Conservation (phyloP, 2,888 invertebrate species). For the Macroteleia sp. region DNA sequence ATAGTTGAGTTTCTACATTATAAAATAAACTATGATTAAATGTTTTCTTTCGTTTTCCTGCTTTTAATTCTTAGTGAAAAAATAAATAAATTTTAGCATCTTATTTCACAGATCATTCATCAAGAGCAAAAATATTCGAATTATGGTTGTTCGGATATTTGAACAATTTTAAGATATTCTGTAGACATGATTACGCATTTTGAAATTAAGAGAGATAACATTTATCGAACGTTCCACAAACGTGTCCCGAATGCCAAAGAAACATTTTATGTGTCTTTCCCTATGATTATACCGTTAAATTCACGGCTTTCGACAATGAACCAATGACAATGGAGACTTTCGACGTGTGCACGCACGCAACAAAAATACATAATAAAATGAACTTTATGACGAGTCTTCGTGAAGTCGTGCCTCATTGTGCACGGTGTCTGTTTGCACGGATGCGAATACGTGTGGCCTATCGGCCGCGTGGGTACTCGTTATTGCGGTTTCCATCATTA, state of each 20-base stretch:
- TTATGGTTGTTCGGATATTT: too few species aligned
- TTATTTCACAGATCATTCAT: too few species aligned
- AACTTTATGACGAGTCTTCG: conserved; percentile 51
- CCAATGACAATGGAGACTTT: conserved; percentile 51
- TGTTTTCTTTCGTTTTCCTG: too few species aligned
- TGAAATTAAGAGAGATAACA: too few species aligned
- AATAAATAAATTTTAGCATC: too few species aligned
- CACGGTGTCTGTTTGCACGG: conserved; percentile 8
- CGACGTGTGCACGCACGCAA: conserved; percentile 37
- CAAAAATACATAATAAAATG: conserved; percentile 55
- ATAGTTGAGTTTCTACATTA: too few species aligned
- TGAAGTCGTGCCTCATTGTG: conserved; percentile 25
- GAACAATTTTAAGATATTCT: too few species aligned
- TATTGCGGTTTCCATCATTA: conserved; percentile 55
- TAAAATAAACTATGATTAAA: too few species aligned
- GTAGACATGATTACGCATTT: too few species aligned
- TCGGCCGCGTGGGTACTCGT: conserved; percentile 26
- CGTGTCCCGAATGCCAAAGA: conserved; percentile 21
- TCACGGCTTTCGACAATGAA: conserved; percentile 55
- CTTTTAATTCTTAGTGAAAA: too few species aligned
- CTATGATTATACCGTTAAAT: conserved; percentile 47
- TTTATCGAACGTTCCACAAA: conserved; percentile 13
- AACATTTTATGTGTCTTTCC: conserved; percentile 29
- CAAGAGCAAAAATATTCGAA: too few species aligned
- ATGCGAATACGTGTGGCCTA: conserved; percentile 10